Base-by-base conservation (phyloP, 2,888 invertebrate species). In the Malacosoma neustria region DNA sequence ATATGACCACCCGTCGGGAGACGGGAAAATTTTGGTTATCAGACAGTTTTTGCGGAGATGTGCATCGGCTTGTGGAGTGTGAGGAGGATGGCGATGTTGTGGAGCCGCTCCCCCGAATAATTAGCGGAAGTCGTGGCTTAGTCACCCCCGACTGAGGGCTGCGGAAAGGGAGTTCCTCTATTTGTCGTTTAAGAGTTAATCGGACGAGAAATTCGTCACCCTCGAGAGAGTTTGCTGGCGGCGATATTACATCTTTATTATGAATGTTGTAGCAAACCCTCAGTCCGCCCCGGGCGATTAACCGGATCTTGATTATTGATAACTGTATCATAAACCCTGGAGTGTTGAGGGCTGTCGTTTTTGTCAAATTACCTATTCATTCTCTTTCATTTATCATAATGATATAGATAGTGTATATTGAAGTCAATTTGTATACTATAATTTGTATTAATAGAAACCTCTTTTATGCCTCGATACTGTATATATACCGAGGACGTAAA, bases 111-210 rank as follows among this genome's bases (percentile, higher is more conserved):
- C 73, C 72, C 61, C 66, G 74, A 70, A 79, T 84, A 85, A 84
- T 85, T 82, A 82, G 82, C 77, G 77, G 79, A 81, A 81, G 80
- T 79, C 79, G 79, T 79, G 81, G 80, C 81, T 84, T 82, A 82
- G 82, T 79, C 73, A 72, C 72, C 79, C 79, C 80, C 75, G 66
- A 59, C 52, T 67, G 74, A 72, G 73, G 72, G 64, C 47, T 65
- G 74, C 68, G 75, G 73, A 74, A 65, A 73, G 79, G 76, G 77
- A 75, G 79, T 75, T 73, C 68, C 74, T 85, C 82, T 84, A 82
- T 84, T 85, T 84, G 84, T 82, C 84, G 84, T 82, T 84, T 82
- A 81, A 81, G 85, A 85, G 85, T 84, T 84, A 84, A 85, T 85
- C 84, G 81, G 76, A 74, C 74, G 72, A 81, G 72, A 74, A 71